Evolutionary conservation across 2,113 vertebrate genomes (phyloP), one percentile per base, ranked within the genome.

Genomic region (Perca schrenkii): DNA sequence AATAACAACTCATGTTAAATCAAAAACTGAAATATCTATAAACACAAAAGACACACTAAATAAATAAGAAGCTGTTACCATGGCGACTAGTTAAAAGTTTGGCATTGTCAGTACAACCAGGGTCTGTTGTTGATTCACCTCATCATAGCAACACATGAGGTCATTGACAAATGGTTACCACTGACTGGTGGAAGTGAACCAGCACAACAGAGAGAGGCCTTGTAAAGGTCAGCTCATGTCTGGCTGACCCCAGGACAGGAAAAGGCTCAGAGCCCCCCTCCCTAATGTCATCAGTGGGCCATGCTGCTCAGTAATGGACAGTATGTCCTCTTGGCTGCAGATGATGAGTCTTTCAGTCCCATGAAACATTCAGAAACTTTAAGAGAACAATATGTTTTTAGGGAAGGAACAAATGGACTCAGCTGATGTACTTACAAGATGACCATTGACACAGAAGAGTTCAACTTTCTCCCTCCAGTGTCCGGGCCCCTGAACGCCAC

Each of bases 81-180:
- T 90, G 74, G 69, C 3, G 21, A 79, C 6, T 2, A 75, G 66
- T 36, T 67, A 71, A 69, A 74, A 36, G 77, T 79, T 81, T 78
- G 56, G 57, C 19, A 46, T 16, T 34, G 65, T 69, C 57, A n/a
- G 34, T 52, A 74, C 68, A 40, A 64, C 34, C 28, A 46, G 21
- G 56, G 70, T 70, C 78, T 84, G 77, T 85, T 70, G 65, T 85
- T 88, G 71, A 74, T 81, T 86, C 60, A 74, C 82, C 19, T 54
- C 72, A 64, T 81, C 47, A 74, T 49, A 19, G 34, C 72, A 66
- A 67, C 75, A 80, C 46, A 86, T 86, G 71, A 85, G 68, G 83
- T 89, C 72, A 82, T 2, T 69, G 75, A 80, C 63, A 68, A 80
- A 80, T 34, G 13, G 68, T 71, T 43, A 68, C 49, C 36, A 46